phyloP scores from a whole-genome alignment of 2,113 vertebrate species.

The Indicator indicator region DNA sequence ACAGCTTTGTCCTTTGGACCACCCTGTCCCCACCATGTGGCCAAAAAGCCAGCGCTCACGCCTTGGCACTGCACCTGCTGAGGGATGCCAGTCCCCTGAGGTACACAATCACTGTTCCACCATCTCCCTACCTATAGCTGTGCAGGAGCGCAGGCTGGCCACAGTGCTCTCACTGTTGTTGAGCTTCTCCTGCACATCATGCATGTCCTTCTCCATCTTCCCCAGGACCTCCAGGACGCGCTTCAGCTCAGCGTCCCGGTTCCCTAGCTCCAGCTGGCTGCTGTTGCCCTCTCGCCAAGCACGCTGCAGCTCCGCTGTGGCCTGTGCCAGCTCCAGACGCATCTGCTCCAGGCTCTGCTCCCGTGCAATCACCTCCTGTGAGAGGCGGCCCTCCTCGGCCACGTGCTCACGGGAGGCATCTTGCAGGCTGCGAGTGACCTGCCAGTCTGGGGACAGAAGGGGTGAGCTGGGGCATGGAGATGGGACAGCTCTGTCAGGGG shows the following conservation, averaged over 20 bases:
- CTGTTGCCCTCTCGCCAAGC: background rate
- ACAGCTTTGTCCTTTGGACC: background rate
- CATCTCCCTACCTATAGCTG: background rate
- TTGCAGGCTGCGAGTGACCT: background rate
- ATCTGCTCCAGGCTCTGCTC: constrained; percentile 20
- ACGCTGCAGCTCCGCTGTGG: background rate
- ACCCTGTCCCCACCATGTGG: background rate
- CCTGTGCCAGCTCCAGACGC: background rate
- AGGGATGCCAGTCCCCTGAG: background rate
- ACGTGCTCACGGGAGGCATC: background rate
- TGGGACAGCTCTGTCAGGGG: fast-evolving
- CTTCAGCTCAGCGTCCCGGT: background rate
- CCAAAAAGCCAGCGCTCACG: background rate
- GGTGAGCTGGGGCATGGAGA: fast-evolving
- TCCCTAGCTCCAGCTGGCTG: background rate
- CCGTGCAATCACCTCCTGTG: background rate
- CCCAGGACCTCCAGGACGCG: background rate
- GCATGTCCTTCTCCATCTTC: background rate
- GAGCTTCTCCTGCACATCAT: constrained; percentile 10
- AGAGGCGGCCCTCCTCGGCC: constrained; percentile 11
- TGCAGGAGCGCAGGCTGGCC: constrained; percentile 50
- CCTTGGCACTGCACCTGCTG: background rate
- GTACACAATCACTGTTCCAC: background rate
- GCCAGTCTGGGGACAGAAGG: background rate
- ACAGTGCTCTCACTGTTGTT: background rate